Percentiles rank a stretch among this genome's conserved stretches.
Conservation (phyloP, 1,140 invertebrate genomes). For the Conopomorpha cramerella region DNA sequence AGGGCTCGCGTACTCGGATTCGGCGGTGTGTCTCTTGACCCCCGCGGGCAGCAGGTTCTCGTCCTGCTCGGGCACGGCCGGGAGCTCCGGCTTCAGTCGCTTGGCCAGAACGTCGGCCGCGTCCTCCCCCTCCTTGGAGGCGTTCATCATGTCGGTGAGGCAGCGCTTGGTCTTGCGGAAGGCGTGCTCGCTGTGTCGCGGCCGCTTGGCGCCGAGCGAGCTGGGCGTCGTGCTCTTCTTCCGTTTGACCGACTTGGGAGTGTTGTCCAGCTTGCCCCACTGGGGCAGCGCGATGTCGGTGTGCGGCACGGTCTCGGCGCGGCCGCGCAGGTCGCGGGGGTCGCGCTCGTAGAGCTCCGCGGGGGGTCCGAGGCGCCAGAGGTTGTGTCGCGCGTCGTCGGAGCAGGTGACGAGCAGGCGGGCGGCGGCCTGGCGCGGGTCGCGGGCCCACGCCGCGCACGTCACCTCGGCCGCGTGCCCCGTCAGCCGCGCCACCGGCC, state of each 20-base stretch:
- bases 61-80: slow-evolving; percentile 5
- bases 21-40: slow-evolving; percentile 13
- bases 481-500: slow-evolving; percentile 68
- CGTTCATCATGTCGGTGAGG: slow-evolving; percentile 27
- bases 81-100: slow-evolving; percentile 15
- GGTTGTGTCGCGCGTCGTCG: slow-evolving; percentile 76
- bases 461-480: slow-evolving; percentile 85
- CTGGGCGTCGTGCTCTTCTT: slow-evolving; percentile 15
- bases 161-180: slow-evolving; percentile 28
- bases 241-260: slow-evolving; percentile 54
- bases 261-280: slow-evolving; percentile 47
- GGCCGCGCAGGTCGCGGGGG: slow-evolving; percentile 40
- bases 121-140: slow-evolving; percentile 17
- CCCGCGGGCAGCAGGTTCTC: slow-evolving; percentile 18
- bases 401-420: slow-evolving; percentile 76
- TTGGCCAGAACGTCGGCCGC: slow-evolving; percentile 14
- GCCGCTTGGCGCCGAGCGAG: slow-evolving; percentile 17
- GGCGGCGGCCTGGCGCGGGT: slow-evolving; percentile 55
- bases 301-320: slow-evolving; percentile 6
- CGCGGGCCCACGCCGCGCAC: slow-evolving; percentile 73
- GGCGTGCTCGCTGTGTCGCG: slow-evolving; percentile 3
- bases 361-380: slow-evolving; percentile 73
- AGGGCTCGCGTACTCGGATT: slow-evolving; percentile 3
- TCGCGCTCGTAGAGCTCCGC: slow-evolving; percentile 21
- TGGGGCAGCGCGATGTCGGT: slow-evolving; percentile 55